Evolutionary conservation across 2,797 vertebrate genomes (phyloP), one percentile per base, ranked within the genome.

Genomic region (Crenichthys baileyi): DNA sequence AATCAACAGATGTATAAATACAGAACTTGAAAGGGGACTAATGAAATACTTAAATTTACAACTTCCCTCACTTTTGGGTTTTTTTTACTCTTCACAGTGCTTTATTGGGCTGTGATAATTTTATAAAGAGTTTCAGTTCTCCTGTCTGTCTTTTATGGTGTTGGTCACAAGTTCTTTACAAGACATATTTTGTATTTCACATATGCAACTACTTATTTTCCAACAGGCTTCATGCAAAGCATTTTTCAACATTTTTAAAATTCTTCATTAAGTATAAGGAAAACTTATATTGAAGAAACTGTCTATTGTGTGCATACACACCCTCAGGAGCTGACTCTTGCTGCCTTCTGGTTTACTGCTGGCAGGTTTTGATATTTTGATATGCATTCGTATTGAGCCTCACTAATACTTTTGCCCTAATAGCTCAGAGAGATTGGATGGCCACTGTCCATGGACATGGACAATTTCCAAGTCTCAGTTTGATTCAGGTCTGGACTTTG

Each of bases 41-140:
- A 36, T 78, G 0, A 26, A 73, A 70, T 74, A 48, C 46, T 46
- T 11, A 51, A 65, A 65, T 77, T 81, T 53, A 75, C 53, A 44
- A 53, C 76, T 75, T 77, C 71, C 58, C 60, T 80, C 3, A 41
- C 41, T 50, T 71, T 18, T 72, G 48, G 72, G 29, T 24, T 2
- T 74, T 73, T 58, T 41, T 36, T 22, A 11, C 12, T 51, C 29
- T 50, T 65, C 46, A 36, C 86, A 82, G 85, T 58, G 2, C 83
- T 86, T 89, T 72, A 76, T 51, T 56, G 63, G 55, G 60, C 72
- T 82, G 48, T 36, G n/a, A n/a, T 20, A 72, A 41, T 12, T 81
- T 86, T 85, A 63, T 73, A 63, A 70, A 76, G 75, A 24, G 71
- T 58, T 72, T 73, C 16, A 76, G 71, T 78, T 72, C 70, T 75